phyloP scores from a whole-genome alignment of 2,888 invertebrate species.

The Neoascia interrupta region DNA sequence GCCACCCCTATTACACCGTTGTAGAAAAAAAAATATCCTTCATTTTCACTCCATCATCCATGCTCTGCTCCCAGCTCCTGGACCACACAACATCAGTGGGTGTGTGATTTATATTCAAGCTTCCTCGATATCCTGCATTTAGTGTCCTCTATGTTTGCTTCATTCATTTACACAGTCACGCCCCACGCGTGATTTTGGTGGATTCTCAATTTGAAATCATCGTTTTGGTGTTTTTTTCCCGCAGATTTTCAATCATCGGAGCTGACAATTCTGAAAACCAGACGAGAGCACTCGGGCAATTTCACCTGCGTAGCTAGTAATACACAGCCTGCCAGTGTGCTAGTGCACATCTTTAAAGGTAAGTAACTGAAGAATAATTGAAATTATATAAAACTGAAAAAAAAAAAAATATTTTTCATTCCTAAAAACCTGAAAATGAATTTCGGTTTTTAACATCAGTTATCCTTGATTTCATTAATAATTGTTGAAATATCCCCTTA shows the following conservation, averaged over 20 bases:
- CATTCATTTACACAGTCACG: background rate
- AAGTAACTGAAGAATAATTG: no score
- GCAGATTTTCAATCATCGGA: conserved; percentile 80
- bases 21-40: background rate
- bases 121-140: background rate
- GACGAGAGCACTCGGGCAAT: conserved; percentile 89
- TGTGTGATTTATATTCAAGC: conserved; percentile 19
- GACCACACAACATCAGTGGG: background rate
- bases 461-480: no score
- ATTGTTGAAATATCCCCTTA: no score
- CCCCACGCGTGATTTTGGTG: conserved; percentile 13
- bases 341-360: conserved; percentile 95
- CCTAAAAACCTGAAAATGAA: no score
- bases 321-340: conserved; percentile 91
- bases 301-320: conserved; percentile 95
- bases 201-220: conserved; percentile 15
- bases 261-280: conserved; percentile 79
- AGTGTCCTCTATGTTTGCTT: conserved; percentile 82
- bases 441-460: no score
- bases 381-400: background rate
- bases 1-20: no score
- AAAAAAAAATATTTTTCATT: no score
- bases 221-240: conserved; percentile 48
- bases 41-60: background rate
- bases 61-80: no score